Base-by-base conservation (phyloP, 2,888 invertebrate species). In the Calliopum simillimum region DNA sequence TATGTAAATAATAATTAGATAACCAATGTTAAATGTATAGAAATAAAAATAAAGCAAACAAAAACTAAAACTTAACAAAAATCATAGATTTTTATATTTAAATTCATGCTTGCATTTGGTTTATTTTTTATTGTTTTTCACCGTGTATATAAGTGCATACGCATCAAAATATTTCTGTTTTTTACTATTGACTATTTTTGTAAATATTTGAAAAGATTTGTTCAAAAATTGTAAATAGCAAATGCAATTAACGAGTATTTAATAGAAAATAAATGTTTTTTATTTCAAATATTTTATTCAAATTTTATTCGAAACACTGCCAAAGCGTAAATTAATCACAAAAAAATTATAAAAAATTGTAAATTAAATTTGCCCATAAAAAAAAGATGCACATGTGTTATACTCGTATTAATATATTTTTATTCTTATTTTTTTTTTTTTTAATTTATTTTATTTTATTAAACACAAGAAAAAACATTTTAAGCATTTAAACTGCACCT, bases 301-400 rank as follows among this genome's bases (percentile, higher is more conserved):
- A 53, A 23, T 79, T 80, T 80, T 78, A 77, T 82, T 80, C 78
- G 79, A 81, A 81, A 82, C 83, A 82, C 82, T 82, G 82, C 82
- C 82, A 82, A 83, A 76, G 82, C 82, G 82, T 81, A 79, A 73
- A 72, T 68, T 71, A 82, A 82, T 81, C 81, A 82, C 80, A 76
- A 77, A 80, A 79, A 76, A 77, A 55, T 23, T 43, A 71, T 63
- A 51, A 63, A 47, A 66, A 70, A 56, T 49, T 69, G 23, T 12
- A 16, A 59, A 21, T 11, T 23, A 44, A 4, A 63, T 46, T 16
- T 43, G 13, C 44, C 44, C 33, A 66, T 64, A 69, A 47, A 49
- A 69, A 58, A 23, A 71, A 70, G 51, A 55, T 44, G 56, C 8
- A 70, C 12, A 43, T 61, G 21, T n/a, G 47, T 47, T 47, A 47